phyloP scores from a whole-genome alignment of 2,888 invertebrate species.

The Formica aserva region DNA sequence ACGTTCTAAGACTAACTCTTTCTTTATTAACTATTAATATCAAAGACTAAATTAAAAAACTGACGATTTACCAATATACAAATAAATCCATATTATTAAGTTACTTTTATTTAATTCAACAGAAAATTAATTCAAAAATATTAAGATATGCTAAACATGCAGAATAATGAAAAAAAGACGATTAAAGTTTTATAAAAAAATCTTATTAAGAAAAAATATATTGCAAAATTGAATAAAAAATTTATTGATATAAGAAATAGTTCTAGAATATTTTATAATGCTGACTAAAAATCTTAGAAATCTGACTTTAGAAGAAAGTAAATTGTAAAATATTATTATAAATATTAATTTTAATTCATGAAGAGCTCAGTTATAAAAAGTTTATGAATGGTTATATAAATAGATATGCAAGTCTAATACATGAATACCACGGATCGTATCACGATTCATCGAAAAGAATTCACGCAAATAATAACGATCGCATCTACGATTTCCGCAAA shows the following conservation, averaged over 20 bases:
- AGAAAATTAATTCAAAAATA: neutral
- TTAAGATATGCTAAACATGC: neutral
- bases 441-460: neutral
- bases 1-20: neutral
- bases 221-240: neutral
- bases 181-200: neutral
- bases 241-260: neutral
- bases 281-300: neutral
- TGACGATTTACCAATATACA: neutral
- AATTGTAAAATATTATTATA: neutral
- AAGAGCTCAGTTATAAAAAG: neutral
- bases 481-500: slow-evolving; percentile 76
- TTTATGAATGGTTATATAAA: neutral
- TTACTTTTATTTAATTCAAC: neutral
- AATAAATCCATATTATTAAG: neutral
- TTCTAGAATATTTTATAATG: neutral
- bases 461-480: slow-evolving; percentile 50
- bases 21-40: neutral
- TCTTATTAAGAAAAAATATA: neutral
- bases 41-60: neutral
- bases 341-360: neutral
- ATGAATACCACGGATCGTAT: neutral
- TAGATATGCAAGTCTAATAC: neutral
- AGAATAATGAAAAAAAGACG: neutral
- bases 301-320: neutral